Percentiles rank a stretch among this genome's conserved stretches.
These are phyloP conservation scores for Leptodactylus fuscus DNA, from an alignment of 2,113 vertebrate genomes.

Conservation along the genomic window DNA sequence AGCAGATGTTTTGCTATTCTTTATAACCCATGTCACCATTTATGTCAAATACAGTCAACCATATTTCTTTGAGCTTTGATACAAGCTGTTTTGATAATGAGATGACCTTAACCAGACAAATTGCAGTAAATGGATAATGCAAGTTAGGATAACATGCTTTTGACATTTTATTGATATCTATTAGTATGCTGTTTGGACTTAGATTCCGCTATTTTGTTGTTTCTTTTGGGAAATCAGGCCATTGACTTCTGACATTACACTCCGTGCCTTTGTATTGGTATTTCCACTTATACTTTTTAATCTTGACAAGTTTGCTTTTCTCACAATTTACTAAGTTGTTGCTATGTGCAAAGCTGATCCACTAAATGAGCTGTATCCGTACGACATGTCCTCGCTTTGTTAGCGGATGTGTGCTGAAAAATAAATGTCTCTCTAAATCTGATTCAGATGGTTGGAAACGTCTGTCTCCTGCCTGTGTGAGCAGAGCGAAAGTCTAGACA, in stretches of 20 bases:
- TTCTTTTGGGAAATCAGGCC: constrained; percentile 52
- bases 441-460: constrained; percentile 3
- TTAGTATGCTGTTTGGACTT: constrained; percentile 52
- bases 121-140: constrained; percentile 55
- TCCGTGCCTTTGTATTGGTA: constrained; percentile 54
- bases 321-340: constrained; percentile 47
- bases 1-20: not conserved
- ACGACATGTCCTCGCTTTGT: constrained; percentile 32
- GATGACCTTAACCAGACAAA: constrained; percentile 53
- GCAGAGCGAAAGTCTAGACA: constrained; percentile 15
- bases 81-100: constrained; percentile 37
- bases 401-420: constrained; percentile 34
- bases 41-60: not conserved
- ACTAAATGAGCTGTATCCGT: constrained; percentile 50
- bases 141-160: constrained; percentile 50
- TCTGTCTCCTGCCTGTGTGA: constrained; percentile 12
- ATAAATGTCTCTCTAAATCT: constrained; percentile 13
- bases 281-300: constrained; percentile 54
- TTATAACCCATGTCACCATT: not conserved
- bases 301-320: constrained; percentile 47
- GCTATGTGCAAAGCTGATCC: constrained; percentile 44
- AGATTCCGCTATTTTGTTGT: constrained; percentile 47
- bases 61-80: constrained; percentile 34
- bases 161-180: constrained; percentile 55
- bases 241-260: constrained; percentile 52